phyloP scores from a whole-genome alignment of 2,113 vertebrate genomes.

The Mystacornis crossleyi region DNA sequence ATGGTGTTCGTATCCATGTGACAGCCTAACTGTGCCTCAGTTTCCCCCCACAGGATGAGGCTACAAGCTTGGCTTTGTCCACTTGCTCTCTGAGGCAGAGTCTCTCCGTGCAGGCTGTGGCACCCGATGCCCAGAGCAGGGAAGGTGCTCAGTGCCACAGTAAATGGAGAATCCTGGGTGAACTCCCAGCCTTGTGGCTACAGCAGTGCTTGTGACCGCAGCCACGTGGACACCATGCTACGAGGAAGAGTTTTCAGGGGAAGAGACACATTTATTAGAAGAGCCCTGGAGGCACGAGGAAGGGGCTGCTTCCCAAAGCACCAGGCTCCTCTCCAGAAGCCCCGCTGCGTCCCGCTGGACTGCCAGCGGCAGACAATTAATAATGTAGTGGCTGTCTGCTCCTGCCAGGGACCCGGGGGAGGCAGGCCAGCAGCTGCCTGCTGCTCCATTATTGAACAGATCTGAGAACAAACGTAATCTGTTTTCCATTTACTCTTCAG shows the following conservation, averaged over 20 bases:
- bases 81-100: background rate
- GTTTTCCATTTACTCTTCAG: constrained; percentile 29
- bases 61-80: background rate
- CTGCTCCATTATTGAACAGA: constrained; percentile 51
- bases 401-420: background rate
- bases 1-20: background rate
- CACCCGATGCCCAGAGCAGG: background rate
- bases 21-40: background rate
- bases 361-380: constrained; percentile 7
- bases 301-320: background rate
- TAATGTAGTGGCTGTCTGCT: constrained; percentile 40
- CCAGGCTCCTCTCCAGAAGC: constrained; percentile 8
- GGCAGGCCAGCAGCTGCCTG: constrained; percentile 36
- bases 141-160: background rate
- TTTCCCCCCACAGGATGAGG: background rate
- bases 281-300: background rate
- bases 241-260: background rate
- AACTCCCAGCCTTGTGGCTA: background rate
- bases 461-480: constrained; percentile 10
- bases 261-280: background rate
- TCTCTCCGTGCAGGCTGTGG: background rate
- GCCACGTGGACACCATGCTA: accelerated
- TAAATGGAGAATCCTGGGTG: background rate
- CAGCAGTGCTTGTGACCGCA: background rate
- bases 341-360: background rate